A percentile compares a stretch with the other conserved stretches of the same genome.
These are phyloP conservation scores for Hiodon alosoides DNA, from an alignment of 2,113 vertebrate species.

Conservation along the genomic window DNA sequence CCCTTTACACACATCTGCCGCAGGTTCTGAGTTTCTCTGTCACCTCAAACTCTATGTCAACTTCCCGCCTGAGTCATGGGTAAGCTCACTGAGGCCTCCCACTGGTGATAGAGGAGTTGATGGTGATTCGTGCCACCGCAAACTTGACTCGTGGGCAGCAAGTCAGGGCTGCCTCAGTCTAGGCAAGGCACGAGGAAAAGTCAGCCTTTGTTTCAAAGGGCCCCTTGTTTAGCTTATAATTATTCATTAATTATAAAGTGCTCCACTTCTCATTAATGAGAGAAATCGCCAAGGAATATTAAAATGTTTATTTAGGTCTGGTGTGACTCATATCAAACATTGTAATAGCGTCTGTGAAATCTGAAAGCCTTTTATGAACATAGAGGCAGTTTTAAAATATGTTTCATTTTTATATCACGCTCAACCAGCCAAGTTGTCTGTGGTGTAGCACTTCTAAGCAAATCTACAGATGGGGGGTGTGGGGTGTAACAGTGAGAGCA, in stretches of 20 bases:
- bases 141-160: slow-evolving; percentile 23
- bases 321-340: slow-evolving; percentile 1
- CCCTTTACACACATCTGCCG: too few species aligned
- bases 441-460: neutral
- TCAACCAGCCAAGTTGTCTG: neutral
- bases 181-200: slow-evolving; percentile 9
- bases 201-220: slow-evolving; percentile 16
- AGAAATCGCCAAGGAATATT: neutral
- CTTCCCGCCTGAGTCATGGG: too few species aligned
- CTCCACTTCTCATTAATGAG: slow-evolving; percentile 31
- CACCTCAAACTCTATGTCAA: too few species aligned
- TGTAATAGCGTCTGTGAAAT: neutral
- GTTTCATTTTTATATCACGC: too few species aligned
- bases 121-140: neutral
- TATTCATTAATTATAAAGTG: slow-evolving; percentile 31
- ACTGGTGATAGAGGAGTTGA: neutral
- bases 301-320: slow-evolving; percentile 14
- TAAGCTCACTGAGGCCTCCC: too few species aligned
- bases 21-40: too few species aligned
- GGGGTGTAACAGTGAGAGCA: neutral
- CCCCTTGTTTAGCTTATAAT: slow-evolving; percentile 31
- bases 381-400: neutral
- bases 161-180: slow-evolving; percentile 35
- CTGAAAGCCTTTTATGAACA: too few species aligned
- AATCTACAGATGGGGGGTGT: neutral